A percentile compares a stretch with the other conserved stretches of the same genome.
Conservation (phyloP, 2,113 vertebrate species). For the Terrapene triunguis region DNA sequence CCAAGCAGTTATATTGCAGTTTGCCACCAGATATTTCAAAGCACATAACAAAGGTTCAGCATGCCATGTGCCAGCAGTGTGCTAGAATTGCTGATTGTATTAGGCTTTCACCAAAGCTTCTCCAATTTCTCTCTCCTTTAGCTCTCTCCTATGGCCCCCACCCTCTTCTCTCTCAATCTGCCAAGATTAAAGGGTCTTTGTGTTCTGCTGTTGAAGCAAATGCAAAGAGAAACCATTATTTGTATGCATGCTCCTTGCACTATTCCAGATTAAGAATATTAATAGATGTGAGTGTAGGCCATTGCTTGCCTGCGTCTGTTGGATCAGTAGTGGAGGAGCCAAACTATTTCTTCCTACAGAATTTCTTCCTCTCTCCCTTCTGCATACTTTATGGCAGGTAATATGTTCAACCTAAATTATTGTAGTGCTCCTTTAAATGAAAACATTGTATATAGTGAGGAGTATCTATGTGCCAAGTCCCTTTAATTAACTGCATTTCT, state of each 20-base stretch:
- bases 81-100: background rate
- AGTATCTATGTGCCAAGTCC: no score
- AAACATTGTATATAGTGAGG: no score
- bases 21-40: background rate
- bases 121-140: background rate
- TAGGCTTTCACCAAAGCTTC: background rate
- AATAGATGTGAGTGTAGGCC: rapidly evolving
- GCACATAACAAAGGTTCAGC: background rate
- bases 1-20: background rate
- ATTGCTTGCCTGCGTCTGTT: background rate
- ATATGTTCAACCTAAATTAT: no score
- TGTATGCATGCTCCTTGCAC: no score
- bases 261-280: background rate
- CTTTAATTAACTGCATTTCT: no score
- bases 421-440: no score
- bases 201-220: no score
- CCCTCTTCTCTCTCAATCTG: background rate
- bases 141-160: background rate
- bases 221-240: no score
- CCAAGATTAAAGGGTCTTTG: background rate
- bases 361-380: background rate
- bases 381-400: no score
- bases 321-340: background rate
- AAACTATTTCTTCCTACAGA: background rate
- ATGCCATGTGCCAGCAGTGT: background rate